phyloP scores from a whole-genome alignment of 2,113 vertebrate species.

The human (Homo sapiens) region DNA sequence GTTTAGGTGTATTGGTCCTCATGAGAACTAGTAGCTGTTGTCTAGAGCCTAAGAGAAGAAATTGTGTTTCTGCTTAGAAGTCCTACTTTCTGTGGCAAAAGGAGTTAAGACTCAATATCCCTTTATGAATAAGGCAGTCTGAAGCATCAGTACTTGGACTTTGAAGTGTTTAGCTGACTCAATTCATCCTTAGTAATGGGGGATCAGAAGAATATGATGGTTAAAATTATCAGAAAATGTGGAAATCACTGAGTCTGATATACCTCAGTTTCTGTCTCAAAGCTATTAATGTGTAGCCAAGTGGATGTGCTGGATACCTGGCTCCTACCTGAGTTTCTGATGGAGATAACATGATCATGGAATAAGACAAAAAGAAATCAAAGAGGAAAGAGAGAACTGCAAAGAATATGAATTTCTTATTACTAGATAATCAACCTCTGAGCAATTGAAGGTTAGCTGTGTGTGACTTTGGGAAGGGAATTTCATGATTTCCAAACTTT shows the following conservation, averaged over 20 bases:
- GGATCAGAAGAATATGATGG: background rate
- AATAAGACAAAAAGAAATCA: background rate
- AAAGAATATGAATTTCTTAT: background rate
- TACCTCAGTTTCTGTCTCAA: background rate
- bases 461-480: background rate
- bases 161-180: slow-evolving; percentile 10
- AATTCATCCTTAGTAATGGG: background rate
- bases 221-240: background rate
- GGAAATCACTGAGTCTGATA: background rate
- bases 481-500: background rate
- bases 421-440: background rate
- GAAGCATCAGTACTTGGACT: background rate
- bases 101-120: background rate
- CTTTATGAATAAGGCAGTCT: background rate
- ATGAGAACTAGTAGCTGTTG: slow-evolving; percentile 5
- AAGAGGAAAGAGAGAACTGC: background rate
- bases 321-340: background rate
- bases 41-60: background rate
- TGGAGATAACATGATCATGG: background rate
- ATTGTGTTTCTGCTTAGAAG: slow-evolving; percentile 5
- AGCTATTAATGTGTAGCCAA: background rate
- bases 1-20: background rate
- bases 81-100: background rate
- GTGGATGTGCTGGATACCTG: background rate
- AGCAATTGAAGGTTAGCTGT: background rate